Conservation (phyloP, 2,888 invertebrate genomes). For the Drosophila formosana region DNA sequence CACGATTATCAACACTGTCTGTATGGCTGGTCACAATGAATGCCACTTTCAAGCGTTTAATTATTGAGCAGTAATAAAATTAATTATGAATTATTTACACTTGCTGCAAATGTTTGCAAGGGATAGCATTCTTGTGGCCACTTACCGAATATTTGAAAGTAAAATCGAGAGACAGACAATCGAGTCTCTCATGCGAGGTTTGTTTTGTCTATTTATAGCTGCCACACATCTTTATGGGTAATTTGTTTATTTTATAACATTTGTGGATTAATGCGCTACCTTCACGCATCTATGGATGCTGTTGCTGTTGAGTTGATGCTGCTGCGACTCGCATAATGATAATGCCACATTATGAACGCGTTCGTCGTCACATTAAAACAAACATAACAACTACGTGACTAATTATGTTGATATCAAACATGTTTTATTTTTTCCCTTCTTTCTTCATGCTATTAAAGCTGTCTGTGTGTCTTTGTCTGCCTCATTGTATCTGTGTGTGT, state of each 20-base stretch:
- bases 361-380: conserved; percentile 73
- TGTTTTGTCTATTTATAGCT: conserved; percentile 38
- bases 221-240: conserved; percentile 49
- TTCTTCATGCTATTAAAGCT: conserved; percentile 24
- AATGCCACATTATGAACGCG: conserved; percentile 72
- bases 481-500: conserved; percentile 18
- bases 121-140: conserved; percentile 41
- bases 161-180: conserved; percentile 23
- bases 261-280: conserved; percentile 40
- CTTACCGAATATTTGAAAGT: conserved; percentile 43
- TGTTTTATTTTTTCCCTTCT: conserved; percentile 40
- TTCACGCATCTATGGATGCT: conserved; percentile 49
- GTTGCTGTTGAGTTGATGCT: conserved; percentile 18
- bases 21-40: neutral
- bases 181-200: conserved; percentile 16
- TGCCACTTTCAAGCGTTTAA: conserved; percentile 17
- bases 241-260: conserved; percentile 73
- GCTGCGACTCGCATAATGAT: conserved; percentile 53
- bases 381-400: conserved; percentile 80
- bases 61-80: conserved; percentile 34
- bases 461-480: conserved; percentile 6
- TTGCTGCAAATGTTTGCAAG: conserved; percentile 8
- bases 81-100: conserved; percentile 53
- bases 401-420: conserved; percentile 77
- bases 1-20: neutral